phyloP scores from a whole-genome alignment of 2,888 invertebrate genomes.

The Dolichomitus sp. region DNA sequence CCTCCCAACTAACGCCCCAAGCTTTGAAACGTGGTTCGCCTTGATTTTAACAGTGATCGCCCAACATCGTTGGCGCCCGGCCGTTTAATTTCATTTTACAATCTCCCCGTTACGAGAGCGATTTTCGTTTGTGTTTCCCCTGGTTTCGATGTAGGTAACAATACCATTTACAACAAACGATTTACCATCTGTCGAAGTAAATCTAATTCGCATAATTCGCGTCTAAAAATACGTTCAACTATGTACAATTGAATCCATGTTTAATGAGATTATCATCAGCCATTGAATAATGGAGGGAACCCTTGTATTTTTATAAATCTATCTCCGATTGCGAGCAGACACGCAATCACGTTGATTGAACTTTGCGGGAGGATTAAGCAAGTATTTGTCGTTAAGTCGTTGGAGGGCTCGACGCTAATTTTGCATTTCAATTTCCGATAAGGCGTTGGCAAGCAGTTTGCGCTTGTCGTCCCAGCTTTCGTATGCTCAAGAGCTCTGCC shows the following conservation, averaged over 20 bases:
- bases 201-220: constrained; percentile 10
- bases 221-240: background rate
- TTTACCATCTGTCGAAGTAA: constrained; percentile 3
- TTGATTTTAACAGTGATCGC: constrained; percentile 43
- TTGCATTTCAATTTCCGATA: constrained; percentile 63
- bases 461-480: background rate
- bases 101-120: background rate
- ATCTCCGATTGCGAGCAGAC: background rate
- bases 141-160: background rate
- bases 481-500: constrained; percentile 19
- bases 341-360: constrained; percentile 2
- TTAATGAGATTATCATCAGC: constrained; percentile 16
- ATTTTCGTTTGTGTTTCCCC: background rate
- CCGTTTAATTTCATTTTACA: constrained; percentile 32
- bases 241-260: background rate
- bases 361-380: background rate
- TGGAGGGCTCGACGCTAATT: constrained; percentile 29
- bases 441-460: constrained; percentile 46
- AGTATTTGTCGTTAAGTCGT: background rate
- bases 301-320: background rate
- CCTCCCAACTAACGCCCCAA: constrained; percentile 16
- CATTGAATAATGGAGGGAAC: background rate
- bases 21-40: constrained; percentile 55
- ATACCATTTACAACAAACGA: background rate
- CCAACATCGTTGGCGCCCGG: background rate